Conservation (phyloP, 23 tunicate species). For the Phallusia fumigata region DNA sequence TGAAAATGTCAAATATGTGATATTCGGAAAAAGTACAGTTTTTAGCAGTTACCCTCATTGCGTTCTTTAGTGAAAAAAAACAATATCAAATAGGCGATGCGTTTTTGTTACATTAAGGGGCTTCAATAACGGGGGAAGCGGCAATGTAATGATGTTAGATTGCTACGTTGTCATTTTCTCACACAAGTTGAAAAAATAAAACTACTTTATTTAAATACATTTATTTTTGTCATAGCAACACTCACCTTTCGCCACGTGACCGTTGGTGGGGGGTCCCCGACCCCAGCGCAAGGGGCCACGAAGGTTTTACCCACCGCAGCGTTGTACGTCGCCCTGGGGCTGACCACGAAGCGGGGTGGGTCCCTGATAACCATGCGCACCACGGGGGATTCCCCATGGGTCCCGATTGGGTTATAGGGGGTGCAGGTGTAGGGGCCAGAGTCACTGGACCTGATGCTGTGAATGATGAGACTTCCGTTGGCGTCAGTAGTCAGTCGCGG, state of each 20-base stretch:
- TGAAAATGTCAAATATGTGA: neutral
- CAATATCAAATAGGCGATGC: too few species aligned
- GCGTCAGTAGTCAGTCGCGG: constrained; percentile 37
- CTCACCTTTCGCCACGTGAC: constrained; percentile 76
- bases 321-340: constrained; percentile 30
- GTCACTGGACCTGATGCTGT: constrained; percentile 28
- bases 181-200: too few species aligned
- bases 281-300: constrained; percentile 55
- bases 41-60: too few species aligned
- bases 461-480: constrained; percentile 48
- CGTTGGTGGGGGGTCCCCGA: constrained; percentile 52
- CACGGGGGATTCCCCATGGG: constrained; percentile 42
- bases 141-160: too few species aligned
- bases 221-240: neutral
- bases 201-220: neutral
- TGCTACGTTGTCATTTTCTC: too few species aligned
- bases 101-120: too few species aligned
- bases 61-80: too few species aligned
- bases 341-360: constrained; percentile 46
- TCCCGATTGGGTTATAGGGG: constrained; percentile 58
- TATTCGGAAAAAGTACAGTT: too few species aligned
- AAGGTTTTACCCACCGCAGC: constrained; percentile 43
- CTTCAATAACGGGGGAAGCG: too few species aligned
- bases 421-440: constrained; percentile 69
- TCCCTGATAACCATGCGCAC: constrained; percentile 37